These are phyloP conservation scores for Dolomedes plantarius DNA, from an alignment of 2,888 invertebrate genomes.

Conservation along the genomic window DNA sequence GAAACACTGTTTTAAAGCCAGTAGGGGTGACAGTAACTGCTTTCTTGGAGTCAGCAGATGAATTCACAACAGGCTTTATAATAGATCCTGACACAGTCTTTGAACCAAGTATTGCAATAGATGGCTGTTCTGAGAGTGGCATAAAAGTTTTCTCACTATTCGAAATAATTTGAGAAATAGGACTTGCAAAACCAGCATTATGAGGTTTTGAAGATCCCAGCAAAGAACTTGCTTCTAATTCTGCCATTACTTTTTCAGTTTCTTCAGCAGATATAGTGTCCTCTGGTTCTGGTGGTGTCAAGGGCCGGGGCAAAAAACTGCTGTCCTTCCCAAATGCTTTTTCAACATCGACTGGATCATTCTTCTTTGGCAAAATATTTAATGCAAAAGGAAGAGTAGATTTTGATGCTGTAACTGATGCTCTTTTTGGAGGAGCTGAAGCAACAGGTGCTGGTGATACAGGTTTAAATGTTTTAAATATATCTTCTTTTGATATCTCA, in stretches of 20 bases:
- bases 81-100: not conserved
- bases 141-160: constrained; percentile 5
- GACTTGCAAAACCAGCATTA: not conserved
- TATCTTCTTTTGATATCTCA: not conserved
- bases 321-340: constrained; percentile 59
- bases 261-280: constrained; percentile 60
- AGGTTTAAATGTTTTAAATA: not conserved
- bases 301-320: constrained; percentile 55
- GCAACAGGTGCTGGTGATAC: not conserved
- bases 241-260: constrained; percentile 48
- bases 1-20: constrained; percentile 3
- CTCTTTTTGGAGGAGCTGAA: not conserved
- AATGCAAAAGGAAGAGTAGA: constrained; percentile 38
- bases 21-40: constrained; percentile 15
- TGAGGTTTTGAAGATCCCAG: not conserved
- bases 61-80: not conserved
- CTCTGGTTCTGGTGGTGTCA: constrained; percentile 62
- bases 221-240: constrained; percentile 23
- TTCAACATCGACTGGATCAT: constrained; percentile 64
- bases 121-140: constrained; percentile 24
- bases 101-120: not conserved
- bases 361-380: constrained; percentile 52
- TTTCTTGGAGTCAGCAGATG: not conserved
- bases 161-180: not conserved
- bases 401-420: not conserved